A percentile compares a stretch with the other conserved stretches of the same genome.
These are phyloP conservation scores for Tringa solitaria DNA, from an alignment of 2,113 vertebrate species.

Conservation along the genomic window DNA sequence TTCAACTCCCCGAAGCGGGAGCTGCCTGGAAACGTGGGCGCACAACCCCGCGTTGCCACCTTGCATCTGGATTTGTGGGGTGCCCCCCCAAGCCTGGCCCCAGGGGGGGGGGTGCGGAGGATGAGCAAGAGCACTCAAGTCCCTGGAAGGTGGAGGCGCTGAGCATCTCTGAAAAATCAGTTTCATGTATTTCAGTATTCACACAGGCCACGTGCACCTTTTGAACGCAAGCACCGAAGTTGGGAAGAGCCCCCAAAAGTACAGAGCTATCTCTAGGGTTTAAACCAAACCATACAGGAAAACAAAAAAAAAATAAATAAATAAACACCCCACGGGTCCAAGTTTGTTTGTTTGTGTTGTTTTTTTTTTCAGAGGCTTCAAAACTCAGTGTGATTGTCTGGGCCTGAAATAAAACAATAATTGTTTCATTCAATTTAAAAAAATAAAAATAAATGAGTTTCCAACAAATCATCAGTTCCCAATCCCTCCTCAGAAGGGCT, in stretches of 20 bases:
- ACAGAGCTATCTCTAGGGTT: background rate
- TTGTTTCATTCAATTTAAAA: background rate
- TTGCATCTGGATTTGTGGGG: background rate
- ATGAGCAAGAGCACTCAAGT: background rate
- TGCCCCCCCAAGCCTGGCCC: background rate
- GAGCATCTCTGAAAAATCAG: background rate
- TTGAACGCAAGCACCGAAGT: background rate
- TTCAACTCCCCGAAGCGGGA: background rate
- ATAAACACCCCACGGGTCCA: background rate
- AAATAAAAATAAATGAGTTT: background rate
- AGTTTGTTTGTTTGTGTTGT: background rate
- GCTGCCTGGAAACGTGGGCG: constrained; percentile 28
- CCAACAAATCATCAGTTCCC: background rate
- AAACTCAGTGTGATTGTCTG: background rate
- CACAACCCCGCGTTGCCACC: background rate
- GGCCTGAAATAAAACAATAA: background rate
- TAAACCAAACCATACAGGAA: fast-evolving
- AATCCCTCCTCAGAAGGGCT: background rate
- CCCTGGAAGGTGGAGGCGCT: background rate
- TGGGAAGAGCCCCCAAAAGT: background rate
- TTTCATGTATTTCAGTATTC: background rate
- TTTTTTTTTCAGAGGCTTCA: background rate
- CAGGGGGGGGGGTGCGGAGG: background rate
- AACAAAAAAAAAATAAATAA: background rate
- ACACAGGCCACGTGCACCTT: background rate